phyloP scores from a whole-genome alignment of 2,888 invertebrate species.

The Drosophila neotestacea region DNA sequence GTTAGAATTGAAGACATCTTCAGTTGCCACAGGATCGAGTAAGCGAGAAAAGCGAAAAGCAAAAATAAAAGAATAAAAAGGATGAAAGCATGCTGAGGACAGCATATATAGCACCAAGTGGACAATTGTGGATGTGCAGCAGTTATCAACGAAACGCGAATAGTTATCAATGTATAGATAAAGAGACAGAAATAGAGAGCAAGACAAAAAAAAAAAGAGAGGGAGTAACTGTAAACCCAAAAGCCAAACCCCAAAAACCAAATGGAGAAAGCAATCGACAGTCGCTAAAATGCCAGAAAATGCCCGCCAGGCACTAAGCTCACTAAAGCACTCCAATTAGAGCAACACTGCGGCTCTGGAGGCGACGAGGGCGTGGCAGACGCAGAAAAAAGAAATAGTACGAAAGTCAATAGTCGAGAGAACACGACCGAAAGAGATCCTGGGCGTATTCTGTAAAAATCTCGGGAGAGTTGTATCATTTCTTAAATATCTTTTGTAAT shows the following conservation, averaged over 20 bases:
- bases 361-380: constrained; percentile 19
- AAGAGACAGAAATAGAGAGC: background rate
- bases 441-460: no score
- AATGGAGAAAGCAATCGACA: constrained; percentile 45
- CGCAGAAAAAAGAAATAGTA: background rate
- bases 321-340: constrained; percentile 60
- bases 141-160: constrained; percentile 31
- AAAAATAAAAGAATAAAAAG: background rate
- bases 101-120: constrained; percentile 15
- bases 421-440: no score
- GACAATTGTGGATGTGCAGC: constrained; percentile 23
- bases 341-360: constrained; percentile 17
- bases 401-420: no score
- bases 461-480: no score
- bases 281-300: constrained; percentile 38
- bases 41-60: background rate
- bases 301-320: constrained; percentile 50
- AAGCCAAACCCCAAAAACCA: constrained; percentile 1
- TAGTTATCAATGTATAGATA: constrained; percentile 11
- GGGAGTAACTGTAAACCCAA: background rate
- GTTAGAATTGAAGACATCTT: constrained; percentile 3
- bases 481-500: no score
- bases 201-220: background rate
- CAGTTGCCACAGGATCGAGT: background rate
- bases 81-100: background rate